These are phyloP conservation scores for Tetranychus truncatus DNA, from an alignment of 2,888 invertebrate species.

Conservation along the genomic window DNA sequence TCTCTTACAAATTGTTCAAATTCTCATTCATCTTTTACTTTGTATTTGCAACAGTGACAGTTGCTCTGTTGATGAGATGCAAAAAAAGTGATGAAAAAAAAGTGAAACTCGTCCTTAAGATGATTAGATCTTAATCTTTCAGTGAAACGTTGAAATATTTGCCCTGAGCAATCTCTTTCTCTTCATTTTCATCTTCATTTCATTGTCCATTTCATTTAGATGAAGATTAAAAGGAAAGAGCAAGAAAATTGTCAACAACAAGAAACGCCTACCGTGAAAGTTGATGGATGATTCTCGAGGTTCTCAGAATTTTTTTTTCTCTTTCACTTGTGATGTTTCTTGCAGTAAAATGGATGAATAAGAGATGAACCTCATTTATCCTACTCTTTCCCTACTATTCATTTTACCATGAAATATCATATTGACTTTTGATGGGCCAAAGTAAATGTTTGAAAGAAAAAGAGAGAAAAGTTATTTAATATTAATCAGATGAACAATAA, in stretches of 20 bases:
- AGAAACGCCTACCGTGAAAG: background rate
- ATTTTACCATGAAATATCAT: background rate
- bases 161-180: too few relatives aligned
- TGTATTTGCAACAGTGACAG: too few relatives aligned
- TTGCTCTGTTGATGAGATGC: too few relatives aligned
- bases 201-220: background rate
- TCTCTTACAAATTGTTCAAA: too few relatives aligned
- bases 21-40: too few relatives aligned
- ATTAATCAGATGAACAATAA: too few relatives aligned
- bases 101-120: too few relatives aligned
- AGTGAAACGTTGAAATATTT: too few relatives aligned
- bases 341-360: background rate
- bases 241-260: background rate
- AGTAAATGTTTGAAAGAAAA: background rate
- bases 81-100: too few relatives aligned
- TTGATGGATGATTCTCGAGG: background rate
- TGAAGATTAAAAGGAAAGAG: background rate
- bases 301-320: background rate
- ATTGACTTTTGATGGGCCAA: background rate
- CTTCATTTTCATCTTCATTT: background rate
- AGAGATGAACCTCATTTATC: background rate
- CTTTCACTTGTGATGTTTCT: background rate
- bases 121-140: too few relatives aligned
- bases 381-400: too few relatives aligned
- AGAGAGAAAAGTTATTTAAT: background rate